Conservation (phyloP, 2,888 invertebrate genomes). For the Panopea generosa region DNA sequence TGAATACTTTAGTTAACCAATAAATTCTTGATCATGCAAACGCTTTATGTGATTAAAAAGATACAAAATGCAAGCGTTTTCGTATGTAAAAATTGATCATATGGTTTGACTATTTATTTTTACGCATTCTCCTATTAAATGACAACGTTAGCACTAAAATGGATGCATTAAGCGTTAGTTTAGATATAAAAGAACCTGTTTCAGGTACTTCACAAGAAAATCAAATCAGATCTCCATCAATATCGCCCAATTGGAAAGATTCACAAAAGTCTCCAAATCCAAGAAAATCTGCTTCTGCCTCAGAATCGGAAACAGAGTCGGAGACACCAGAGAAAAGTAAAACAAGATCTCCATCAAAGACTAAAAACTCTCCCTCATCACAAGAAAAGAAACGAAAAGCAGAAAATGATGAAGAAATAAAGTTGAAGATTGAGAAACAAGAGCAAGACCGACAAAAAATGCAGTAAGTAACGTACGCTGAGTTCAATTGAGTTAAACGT, state of each 20-base stretch:
- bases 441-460: constrained; percentile 98
- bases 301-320: constrained; percentile 55
- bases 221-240: constrained; percentile 11
- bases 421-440: constrained; percentile 88
- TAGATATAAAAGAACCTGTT: no score
- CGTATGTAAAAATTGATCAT: no score
- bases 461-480: constrained; percentile 90
- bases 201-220: no score
- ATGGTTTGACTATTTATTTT: no score
- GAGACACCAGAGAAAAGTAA: constrained; percentile 63
- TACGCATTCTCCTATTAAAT: no score
- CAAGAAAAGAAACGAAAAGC: constrained; percentile 73
- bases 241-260: constrained; percentile 11
- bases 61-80: no score
- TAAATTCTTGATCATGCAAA: no score
- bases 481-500: not conserved
- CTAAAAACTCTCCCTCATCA: constrained; percentile 38
- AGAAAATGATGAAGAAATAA: constrained; percentile 71
- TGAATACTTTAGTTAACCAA: no score
- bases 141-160: no score
- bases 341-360: constrained; percentile 45
- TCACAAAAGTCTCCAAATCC: constrained; percentile 39
- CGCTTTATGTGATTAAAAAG: no score
- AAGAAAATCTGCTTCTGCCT: constrained; percentile 22
- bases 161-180: no score